Evolutionary conservation across 2,113 vertebrate species (phyloP).

Genomic region (Cygnus atratus): DNA sequence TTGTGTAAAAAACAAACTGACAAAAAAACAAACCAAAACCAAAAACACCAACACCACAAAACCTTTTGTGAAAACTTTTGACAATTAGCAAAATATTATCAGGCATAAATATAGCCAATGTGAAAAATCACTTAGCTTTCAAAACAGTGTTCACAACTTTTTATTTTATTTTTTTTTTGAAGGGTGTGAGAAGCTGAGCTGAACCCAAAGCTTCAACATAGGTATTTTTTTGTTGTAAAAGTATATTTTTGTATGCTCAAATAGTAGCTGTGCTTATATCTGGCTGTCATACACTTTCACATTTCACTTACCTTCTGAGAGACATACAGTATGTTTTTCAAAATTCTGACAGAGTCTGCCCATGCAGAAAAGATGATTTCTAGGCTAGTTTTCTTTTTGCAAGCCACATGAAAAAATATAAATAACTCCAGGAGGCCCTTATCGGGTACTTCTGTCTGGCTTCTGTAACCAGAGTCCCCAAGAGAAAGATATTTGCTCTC

Average conservation of each 20-base stretch:
- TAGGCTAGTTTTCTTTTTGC: background rate
- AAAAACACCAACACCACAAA: background rate
- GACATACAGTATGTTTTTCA: background rate
- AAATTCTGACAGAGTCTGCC: slow-evolving; percentile 1
- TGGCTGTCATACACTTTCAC: slow-evolving; percentile 1
- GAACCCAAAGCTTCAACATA: background rate
- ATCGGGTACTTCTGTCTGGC: background rate
- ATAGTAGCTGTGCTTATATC: background rate
- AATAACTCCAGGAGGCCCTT: background rate
- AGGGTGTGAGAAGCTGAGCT: background rate
- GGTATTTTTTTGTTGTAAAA: background rate
- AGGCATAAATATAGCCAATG: background rate
- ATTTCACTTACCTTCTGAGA: slow-evolving; percentile 38
- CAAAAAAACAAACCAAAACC: background rate
- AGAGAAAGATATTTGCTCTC: background rate
- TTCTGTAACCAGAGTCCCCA: background rate
- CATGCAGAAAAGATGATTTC: slow-evolving; percentile 26
- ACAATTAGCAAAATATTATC: background rate
- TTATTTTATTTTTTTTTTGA: background rate
- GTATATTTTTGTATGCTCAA: background rate
- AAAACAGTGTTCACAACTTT: background rate
- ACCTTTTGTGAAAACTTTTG: background rate
- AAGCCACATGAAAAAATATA: background rate
- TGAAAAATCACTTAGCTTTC: background rate
- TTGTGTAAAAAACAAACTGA: background rate